phyloP scores from a whole-genome alignment of 1,140 invertebrate species.

The Rhizoglyphus robini region DNA sequence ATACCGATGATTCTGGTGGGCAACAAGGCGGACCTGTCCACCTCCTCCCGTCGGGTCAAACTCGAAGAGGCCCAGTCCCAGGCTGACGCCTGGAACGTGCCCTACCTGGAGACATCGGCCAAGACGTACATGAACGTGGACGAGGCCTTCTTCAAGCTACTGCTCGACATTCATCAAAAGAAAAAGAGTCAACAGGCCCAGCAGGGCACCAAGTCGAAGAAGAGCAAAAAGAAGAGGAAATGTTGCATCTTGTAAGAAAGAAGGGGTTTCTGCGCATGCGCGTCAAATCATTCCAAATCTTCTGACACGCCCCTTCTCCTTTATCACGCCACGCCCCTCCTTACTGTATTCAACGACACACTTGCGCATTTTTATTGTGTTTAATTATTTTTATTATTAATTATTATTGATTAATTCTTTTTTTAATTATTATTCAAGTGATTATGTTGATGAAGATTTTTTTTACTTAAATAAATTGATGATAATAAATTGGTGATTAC shows the following conservation, averaged over 20 bases:
- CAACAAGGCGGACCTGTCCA: conserved; percentile 36
- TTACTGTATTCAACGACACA: too few relatives aligned
- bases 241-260: neutral
- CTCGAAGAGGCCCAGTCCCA: conserved; percentile 20
- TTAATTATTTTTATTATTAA: too few relatives aligned
- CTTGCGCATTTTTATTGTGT: too few relatives aligned
- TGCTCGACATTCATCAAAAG: conserved; percentile 37
- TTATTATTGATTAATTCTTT: too few relatives aligned
- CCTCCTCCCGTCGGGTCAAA: conserved; percentile 32
- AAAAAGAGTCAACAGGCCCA: conserved; percentile 34
- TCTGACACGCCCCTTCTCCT: too few relatives aligned
- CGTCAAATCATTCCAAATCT: too few relatives aligned
- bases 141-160: conserved; percentile 41
- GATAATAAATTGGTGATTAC: too few relatives aligned
- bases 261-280: too few relatives aligned
- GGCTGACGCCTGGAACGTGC: conserved; percentile 20
- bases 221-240: conserved; percentile 15
- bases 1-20: conserved; percentile 36
- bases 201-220: neutral
- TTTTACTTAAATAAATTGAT: too few relatives aligned
- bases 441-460: too few relatives aligned
- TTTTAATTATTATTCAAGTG: too few relatives aligned
- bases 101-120: conserved; percentile 27
- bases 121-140: conserved; percentile 27
- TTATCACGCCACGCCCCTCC: too few relatives aligned